These are phyloP conservation scores for Proisotoma minuta DNA, from an alignment of 2,888 invertebrate species.

Conservation along the genomic window DNA sequence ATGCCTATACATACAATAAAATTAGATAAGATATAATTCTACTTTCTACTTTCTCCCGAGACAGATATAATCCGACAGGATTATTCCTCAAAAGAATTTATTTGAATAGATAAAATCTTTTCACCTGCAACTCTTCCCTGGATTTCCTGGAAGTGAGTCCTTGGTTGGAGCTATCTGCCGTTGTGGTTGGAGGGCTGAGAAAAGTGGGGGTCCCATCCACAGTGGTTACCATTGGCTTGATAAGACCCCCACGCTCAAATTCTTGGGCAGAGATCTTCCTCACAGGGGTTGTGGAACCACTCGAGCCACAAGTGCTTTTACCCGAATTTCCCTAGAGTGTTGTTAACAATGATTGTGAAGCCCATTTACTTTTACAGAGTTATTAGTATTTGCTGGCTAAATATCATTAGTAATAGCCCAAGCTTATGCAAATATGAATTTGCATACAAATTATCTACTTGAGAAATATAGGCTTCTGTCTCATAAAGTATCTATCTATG, in stretches of 20 bases:
- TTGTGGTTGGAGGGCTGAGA: constrained; percentile 55
- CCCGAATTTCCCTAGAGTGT: constrained; percentile 11
- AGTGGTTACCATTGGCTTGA: constrained; percentile 82
- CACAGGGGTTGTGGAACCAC: constrained; percentile 78
- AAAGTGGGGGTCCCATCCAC: constrained; percentile 94
- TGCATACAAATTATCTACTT: too few species aligned
- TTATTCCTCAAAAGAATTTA: not conserved
- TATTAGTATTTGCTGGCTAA: too few species aligned
- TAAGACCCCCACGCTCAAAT: constrained; percentile 84
- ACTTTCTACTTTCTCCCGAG: not conserved
- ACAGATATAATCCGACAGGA: not conserved
- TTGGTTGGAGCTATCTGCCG: constrained; percentile 37
- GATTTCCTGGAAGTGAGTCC: constrained; percentile 43
- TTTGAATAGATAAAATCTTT: not conserved
- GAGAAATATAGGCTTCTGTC: too few species aligned
- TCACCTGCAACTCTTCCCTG: constrained; percentile 47
- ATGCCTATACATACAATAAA: constrained; percentile 20
- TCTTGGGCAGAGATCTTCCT: constrained; percentile 91
- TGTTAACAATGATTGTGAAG: too few species aligned
- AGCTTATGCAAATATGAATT: too few species aligned
- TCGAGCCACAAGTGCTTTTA: constrained; percentile 18
- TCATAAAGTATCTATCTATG: too few species aligned
- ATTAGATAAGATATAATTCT: not conserved
- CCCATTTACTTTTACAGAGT: too few species aligned
- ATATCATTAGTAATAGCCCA: too few species aligned